Evolutionary conservation across 2,113 vertebrate genomes (phyloP).

Genomic region (Meleagris gallopavo): DNA sequence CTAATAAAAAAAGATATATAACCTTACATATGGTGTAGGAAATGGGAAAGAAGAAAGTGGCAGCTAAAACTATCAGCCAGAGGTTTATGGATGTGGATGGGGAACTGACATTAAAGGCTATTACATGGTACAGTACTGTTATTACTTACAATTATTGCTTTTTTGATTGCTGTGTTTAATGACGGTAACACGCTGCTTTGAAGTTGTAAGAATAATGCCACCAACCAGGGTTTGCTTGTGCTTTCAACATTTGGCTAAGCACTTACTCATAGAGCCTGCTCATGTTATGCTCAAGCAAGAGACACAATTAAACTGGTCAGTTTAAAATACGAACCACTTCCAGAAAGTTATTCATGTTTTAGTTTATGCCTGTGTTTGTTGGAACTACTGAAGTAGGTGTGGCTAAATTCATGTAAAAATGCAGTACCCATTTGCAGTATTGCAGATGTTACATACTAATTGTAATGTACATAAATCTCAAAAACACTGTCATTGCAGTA

Average conservation of each 20-base stretch:
- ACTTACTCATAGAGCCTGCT: neutral
- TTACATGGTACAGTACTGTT: neutral
- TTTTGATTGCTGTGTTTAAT: neutral
- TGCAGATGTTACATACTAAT: neutral
- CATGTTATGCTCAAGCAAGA: neutral
- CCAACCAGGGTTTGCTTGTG: neutral
- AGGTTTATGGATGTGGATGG: neutral
- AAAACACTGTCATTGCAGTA: rapidly evolving
- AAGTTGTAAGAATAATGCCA: neutral
- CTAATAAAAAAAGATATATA: neutral
- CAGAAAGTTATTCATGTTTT: neutral
- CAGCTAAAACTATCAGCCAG: neutral
- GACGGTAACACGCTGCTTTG: neutral
- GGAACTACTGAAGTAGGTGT: neutral
- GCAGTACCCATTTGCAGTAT: neutral
- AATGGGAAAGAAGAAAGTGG: neutral
- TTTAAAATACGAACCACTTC: neutral
- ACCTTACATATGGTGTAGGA: rapidly evolving
- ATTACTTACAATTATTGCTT: neutral
- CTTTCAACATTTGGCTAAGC: neutral
- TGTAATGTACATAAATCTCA: neutral
- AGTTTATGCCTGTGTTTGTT: neutral
- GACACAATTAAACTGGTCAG: neutral
- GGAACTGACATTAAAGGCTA: neutral
- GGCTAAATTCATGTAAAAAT: neutral